Base-by-base conservation (phyloP, 2,888 invertebrate genomes). In the Rhogogaster chlorosoma region DNA sequence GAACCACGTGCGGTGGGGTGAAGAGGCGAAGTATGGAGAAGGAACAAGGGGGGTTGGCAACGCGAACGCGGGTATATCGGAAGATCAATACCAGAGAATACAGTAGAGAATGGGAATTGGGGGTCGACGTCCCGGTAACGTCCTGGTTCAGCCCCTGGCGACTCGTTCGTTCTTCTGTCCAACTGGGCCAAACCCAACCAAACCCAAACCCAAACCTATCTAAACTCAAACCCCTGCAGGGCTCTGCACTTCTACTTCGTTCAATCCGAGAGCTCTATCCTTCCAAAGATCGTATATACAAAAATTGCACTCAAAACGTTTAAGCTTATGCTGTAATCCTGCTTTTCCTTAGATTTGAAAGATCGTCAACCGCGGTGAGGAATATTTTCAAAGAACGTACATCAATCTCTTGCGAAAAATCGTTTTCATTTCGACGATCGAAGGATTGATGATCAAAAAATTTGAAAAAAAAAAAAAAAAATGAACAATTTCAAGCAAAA, bases 121-220 rank as follows among this genome's bases (percentile, higher is more conserved):
- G 84, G 80, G 80, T 85, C 84, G 80, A 80, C 78, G 71, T 70
- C 78, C 80, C 84, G 80, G 82, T 78, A 78, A 78, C 42, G 84
- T 57, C 32, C 80, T 49, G 61, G 29, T 26, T 61, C 80, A 42
- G 80, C 84, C 84, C 84, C 84, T 70, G 71, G 57, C 84, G 49
- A 73, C 53, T 38, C 32, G 61, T 42, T 38, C 18, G 83, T 67
- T 83, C 70, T 83, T 53, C 53, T 67, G 67, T 64, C 83, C 67
- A 83, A 83, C 83, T 83, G 83, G 83, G 83, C 83, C 83, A 83
- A 83, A 83, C 64, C 83, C 67, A 83, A 83, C 83, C 67, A 67
- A 83, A 83, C 83, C 83, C n/a, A 22, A 45, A 42, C 9, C 38
- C n/a, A 2, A 80, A 61, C 36, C 18, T 10, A 26, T 10, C 10